Percentiles rank a stretch among this genome's conserved stretches.
Conservation (phyloP, 2,113 vertebrate species). For the Malurus alboscapulatus region DNA sequence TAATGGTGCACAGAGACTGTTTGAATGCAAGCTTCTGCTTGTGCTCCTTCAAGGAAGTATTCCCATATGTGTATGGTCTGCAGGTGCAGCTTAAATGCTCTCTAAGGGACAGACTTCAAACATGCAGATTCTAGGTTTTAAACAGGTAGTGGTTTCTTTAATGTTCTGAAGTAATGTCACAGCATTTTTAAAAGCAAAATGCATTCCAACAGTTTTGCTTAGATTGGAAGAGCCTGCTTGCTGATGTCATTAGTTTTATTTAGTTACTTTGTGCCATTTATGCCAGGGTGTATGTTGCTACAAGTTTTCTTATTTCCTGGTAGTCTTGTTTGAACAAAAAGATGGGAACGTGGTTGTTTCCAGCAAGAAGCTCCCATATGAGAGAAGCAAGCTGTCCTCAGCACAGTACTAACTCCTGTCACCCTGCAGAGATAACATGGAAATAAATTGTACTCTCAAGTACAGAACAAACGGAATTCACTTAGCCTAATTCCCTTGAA, state of each 20-base stretch:
- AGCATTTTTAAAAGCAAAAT: conserved; percentile 6
- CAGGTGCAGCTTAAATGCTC: background rate
- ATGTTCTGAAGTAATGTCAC: background rate
- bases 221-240: background rate
- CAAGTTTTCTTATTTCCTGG: background rate
- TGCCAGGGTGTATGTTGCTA: background rate
- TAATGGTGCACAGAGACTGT: background rate
- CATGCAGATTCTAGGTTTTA: background rate
- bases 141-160: conserved; percentile 34
- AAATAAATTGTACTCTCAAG: background rate
- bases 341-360: background rate
- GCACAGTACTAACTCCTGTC: background rate
- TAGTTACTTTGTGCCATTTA: background rate
- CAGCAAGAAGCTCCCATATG: background rate
- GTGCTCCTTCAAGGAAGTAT: background rate
- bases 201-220: background rate
- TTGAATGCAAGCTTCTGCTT: background rate
- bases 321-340: background rate
- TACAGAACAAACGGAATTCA: background rate
- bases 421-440: background rate
- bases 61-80: background rate
- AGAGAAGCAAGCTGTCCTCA: background rate
- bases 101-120: background rate
- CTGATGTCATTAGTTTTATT: background rate
- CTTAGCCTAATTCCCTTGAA: background rate